Evolutionary conservation across 2,113 vertebrate species (phyloP).

Genomic region (Hippoglossus stenolepis): DNA sequence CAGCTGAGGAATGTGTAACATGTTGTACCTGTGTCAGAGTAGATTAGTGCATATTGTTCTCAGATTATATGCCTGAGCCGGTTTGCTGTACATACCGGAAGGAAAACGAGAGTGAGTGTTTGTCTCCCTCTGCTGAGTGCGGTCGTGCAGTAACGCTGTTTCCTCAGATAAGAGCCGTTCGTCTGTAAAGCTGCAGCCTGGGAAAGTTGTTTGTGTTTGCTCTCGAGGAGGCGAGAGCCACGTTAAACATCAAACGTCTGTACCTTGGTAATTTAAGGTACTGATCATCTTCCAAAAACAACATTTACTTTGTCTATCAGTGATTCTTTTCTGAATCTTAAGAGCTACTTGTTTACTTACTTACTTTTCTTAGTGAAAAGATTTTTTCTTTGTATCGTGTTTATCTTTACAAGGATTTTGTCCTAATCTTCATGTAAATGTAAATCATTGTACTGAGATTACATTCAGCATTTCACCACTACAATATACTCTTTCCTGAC

Average conservation of each 20-base stretch:
- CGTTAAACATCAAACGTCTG: no score
- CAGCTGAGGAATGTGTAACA: background rate
- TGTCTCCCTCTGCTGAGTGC: conserved; percentile 70
- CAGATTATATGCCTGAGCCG: background rate
- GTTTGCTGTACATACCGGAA: background rate
- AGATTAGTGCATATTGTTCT: background rate
- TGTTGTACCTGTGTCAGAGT: no score
- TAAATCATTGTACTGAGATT: no score
- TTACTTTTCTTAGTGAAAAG: no score
- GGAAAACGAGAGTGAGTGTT: conserved; percentile 14
- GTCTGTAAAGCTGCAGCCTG: background rate
- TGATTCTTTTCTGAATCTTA: background rate
- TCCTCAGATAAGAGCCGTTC: background rate
- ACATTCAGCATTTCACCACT: no score
- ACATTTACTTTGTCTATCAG: background rate
- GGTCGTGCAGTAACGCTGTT: background rate
- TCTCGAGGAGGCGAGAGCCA: background rate
- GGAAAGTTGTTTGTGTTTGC: background rate
- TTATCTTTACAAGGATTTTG: no score
- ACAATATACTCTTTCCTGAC: no score
- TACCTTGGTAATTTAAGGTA: background rate
- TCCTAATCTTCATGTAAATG: no score
- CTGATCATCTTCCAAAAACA: no score
- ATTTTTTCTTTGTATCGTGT: no score
- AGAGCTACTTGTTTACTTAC: no score